Conservation (phyloP, 2,888 invertebrate genomes). For the Rhamnusium bicolor region DNA sequence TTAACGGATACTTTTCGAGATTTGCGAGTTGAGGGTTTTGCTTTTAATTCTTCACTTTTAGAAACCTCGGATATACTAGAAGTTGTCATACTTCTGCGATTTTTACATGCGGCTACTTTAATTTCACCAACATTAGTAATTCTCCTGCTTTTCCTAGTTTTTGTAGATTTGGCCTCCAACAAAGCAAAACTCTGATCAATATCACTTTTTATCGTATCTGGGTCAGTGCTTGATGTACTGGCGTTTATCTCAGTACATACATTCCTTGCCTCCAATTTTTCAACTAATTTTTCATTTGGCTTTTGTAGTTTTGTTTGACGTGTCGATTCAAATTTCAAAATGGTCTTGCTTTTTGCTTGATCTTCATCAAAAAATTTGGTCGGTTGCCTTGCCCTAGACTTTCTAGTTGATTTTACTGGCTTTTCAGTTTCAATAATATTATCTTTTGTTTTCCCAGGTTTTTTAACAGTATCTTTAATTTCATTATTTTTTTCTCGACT, state of each 20-base stretch:
- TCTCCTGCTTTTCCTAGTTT: constrained; percentile 44
- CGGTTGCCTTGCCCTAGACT: background rate
- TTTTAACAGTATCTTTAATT: background rate
- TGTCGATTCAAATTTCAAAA: background rate
- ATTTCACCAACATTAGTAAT: constrained; percentile 39
- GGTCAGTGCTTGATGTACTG: constrained; percentile 23
- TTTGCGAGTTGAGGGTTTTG: constrained; percentile 2
- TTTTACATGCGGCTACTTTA: constrained; percentile 47
- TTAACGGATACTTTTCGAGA: constrained; percentile 20
- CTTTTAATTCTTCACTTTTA: background rate
- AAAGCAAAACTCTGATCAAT: constrained; percentile 48
- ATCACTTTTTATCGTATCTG: constrained; percentile 27
- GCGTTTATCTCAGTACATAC: constrained; percentile 16
- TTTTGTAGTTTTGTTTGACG: background rate
- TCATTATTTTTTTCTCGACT: background rate
- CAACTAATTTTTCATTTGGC: background rate
- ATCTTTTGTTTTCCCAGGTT: background rate
- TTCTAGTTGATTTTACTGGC: background rate
- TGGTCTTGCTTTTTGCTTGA: background rate
- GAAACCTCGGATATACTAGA: constrained; percentile 31
- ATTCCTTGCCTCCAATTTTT: background rate
- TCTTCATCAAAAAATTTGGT: background rate
- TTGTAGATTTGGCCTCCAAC: constrained; percentile 49
- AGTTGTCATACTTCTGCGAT: constrained; percentile 47
- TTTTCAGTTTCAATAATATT: background rate